These are phyloP conservation scores for Mustelus asterias DNA, from an alignment of 2,113 vertebrate genomes.

Conservation along the genomic window DNA sequence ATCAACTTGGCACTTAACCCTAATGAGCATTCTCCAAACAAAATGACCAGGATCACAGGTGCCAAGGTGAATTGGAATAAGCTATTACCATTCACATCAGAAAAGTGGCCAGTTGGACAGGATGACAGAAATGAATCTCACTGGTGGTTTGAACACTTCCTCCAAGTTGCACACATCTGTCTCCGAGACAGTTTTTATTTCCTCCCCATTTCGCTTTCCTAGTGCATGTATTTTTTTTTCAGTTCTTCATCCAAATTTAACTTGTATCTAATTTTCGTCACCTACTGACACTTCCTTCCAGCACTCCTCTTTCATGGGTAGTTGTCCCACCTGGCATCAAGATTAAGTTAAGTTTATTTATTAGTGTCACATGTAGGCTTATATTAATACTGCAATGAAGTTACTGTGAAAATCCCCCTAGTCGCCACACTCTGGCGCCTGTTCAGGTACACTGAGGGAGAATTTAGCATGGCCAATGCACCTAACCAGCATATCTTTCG, in stretches of 20 bases:
- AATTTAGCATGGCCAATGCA: too few relatives aligned
- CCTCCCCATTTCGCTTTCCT: background rate
- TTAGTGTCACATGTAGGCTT: too few relatives aligned
- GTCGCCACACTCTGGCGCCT: too few relatives aligned
- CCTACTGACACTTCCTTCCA: background rate
- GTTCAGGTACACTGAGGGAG: too few relatives aligned
- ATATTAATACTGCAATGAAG: too few relatives aligned
- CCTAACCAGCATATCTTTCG: too few relatives aligned
- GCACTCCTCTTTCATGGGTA: background rate
- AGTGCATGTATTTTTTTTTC: background rate
- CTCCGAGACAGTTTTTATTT: background rate
- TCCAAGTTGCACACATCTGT: background rate
- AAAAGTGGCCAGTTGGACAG: background rate
- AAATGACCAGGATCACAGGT: background rate
- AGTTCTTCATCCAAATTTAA: background rate
- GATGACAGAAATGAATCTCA: conserved; percentile 10
- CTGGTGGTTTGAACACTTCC: background rate
- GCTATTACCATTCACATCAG: background rate
- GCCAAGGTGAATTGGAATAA: background rate
- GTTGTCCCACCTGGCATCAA: background rate
- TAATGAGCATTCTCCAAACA: background rate
- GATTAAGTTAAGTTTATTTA: too few relatives aligned
- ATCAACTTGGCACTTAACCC: background rate
- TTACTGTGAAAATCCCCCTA: too few relatives aligned
- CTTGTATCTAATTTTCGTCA: background rate